Evolutionary conservation across 2,113 vertebrate species (phyloP).

Genomic region (Phalacrocorax aristotelis): DNA sequence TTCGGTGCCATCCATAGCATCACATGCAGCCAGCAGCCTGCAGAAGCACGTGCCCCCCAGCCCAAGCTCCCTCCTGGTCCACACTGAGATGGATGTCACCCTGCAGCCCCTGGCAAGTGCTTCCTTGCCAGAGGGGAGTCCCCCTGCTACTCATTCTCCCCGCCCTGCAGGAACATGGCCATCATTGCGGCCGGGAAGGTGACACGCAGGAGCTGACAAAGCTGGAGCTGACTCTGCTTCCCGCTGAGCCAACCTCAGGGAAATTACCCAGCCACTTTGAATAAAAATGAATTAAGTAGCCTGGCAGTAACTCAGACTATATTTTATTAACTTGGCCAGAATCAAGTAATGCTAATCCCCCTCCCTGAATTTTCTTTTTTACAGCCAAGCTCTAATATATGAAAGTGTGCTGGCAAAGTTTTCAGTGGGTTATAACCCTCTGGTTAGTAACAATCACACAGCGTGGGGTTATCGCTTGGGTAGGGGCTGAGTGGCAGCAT

Average conservation of each 20-base stretch:
- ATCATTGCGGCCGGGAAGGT: not conserved
- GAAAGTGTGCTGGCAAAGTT: conserved; percentile 23
- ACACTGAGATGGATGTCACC: too few species aligned
- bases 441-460: not conserved
- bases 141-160: not conserved
- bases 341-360: conserved; percentile 23
- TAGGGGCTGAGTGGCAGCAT: not conserved
- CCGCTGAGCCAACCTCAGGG: not conserved
- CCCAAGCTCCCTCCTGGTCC: not conserved
- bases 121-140: not conserved
- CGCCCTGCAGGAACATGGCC: not conserved
- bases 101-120: accelerated
- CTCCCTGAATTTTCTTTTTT: conserved; percentile 24
- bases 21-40: not conserved
- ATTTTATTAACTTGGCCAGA: conserved; percentile 62
- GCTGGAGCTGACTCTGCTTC: conserved; percentile 30
- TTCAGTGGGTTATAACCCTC: not conserved
- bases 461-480: not conserved
- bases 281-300: conserved; percentile 58
- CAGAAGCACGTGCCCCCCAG: accelerated
- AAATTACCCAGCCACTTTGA: conserved; percentile 48
- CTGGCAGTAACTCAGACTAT: conserved; percentile 52
- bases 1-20: not conserved
- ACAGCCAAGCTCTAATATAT: conserved; percentile 4
- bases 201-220: conserved; percentile 11